Evolutionary conservation across 1,140 invertebrate genomes (phyloP).

Genomic region (Saccostrea echinata): DNA sequence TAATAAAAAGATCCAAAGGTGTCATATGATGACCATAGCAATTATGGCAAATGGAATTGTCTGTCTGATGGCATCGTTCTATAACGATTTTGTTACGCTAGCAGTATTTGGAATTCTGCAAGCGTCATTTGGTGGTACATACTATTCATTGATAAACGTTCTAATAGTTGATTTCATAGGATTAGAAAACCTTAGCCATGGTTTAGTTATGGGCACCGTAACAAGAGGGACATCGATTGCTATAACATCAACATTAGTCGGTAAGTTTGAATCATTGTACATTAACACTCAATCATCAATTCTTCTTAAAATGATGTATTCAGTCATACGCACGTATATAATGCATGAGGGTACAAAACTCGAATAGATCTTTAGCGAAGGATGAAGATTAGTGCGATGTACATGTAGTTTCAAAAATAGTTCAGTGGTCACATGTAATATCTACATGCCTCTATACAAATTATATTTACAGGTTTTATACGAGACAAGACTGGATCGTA

Average conservation of each 20-base stretch:
- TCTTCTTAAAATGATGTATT: no score
- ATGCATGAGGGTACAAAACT: no score
- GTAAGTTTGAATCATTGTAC: neutral
- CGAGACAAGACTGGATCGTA: slow-evolving; percentile 26
- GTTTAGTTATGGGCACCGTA: neutral
- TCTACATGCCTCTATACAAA: no score
- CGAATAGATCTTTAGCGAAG: no score
- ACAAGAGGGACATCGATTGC: neutral
- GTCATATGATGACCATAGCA: slow-evolving; percentile 40
- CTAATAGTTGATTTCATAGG: slow-evolving; percentile 29
- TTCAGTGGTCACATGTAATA: no score
- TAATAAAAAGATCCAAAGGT: slow-evolving; percentile 23
- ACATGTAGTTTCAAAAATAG: no score
- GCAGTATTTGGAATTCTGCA: slow-evolving; percentile 33
- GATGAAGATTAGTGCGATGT: no score
- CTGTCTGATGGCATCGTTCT: slow-evolving; percentile 16
- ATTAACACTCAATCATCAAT: no score
- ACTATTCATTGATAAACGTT: neutral
- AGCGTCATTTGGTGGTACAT: slow-evolving; percentile 34
- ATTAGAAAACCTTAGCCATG: neutral
- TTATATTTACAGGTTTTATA: no score
- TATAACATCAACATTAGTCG: neutral
- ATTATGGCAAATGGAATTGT: slow-evolving; percentile 22
- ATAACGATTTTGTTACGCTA: slow-evolving; percentile 13
- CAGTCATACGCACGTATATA: no score